Evolutionary conservation across 2,888 invertebrate species (phyloP), one percentile per base, ranked within the genome.

Genomic region (Perithous albicinctus): DNA sequence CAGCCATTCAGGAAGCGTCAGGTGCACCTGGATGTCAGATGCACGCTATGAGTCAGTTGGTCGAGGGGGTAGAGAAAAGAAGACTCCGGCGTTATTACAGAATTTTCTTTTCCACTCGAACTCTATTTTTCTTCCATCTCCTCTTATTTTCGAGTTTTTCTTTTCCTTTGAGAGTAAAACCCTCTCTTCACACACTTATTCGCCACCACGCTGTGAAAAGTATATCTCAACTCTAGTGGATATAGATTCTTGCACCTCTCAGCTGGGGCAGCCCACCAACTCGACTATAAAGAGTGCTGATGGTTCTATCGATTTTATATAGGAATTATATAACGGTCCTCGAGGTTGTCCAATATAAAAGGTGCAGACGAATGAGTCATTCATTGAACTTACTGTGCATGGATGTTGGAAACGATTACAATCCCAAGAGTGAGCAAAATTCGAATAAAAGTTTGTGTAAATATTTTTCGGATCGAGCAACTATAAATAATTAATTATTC

Each of bases 11-110:
- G 56, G 23, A 29, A 26, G 56, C 41, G 61, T 74, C 73, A 73
- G 73, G 67, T 74, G 61, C 67, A 67, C 59, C 78, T 74, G 73
- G 41, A 26, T 54, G 54, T 54, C 51, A 67, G 51, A 59, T 76
- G 35, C 29, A 48, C 46, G 56, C 59, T 46, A 18, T 38, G 38
- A 73, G 66, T 54, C 66, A 61, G 67, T 79, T 67, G 59, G 51
- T 67, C 15, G 20, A 26, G 54, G 32, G n/a, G 46, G 10, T 23
- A 8, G 43, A 38, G 72, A 59, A 56, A 38, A 46, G 23, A 43
- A 20, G 38, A 72, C 48, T 18, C 8, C 35, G 38, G 18, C 66
- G 38, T 74, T 15, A 61, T 35, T 67, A 20, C 51, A 15, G 51
- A 43, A 64, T 15, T 61, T 41, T 41, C 23, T 20, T 48, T 48